Base-by-base conservation (phyloP, 2,888 invertebrate species). In the Neoaliturus tenellus region DNA sequence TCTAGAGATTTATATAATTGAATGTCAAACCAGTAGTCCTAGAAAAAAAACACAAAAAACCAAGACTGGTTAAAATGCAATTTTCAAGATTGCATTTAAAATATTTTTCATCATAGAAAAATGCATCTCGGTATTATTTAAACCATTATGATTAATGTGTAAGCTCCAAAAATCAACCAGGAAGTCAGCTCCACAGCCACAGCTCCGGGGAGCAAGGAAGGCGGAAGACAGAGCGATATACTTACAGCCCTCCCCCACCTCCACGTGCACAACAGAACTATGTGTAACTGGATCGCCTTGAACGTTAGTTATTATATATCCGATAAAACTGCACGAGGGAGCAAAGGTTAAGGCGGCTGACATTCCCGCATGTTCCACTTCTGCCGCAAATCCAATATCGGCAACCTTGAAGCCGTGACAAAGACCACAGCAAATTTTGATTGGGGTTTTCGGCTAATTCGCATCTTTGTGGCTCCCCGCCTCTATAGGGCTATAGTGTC, bases 321-420 rank as follows among this genome's bases (percentile, higher is more conserved):
- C 48, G 48, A 75, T 75, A 41, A 39, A 10, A 20, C 5, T 4
- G n/a, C 71, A 8, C 35, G 3, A 2, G n/a, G 44, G 41, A 48
- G 75, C 75, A 75, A 75, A 75, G 75, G 75, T 75, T 75, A 48
- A 75, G 44, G 75, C 75, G 44, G 35, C 75, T 48, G 44, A 48
- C 75, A 75, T 75, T 75, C 75, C 75, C 75, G 75, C 75, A 41
- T 75, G 75, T 75, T 75, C 75, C 17, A 48, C 44, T 44, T 71
- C 71, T 48, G 48, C 75, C 75, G 75, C 75, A 73, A 41, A 73
- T 73, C 35, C 75, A 75, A 75, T 75, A 75, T 75, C 75, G 75
- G 48, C 75, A 44, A 8, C 75, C 75, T 75, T 75, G 75, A 73
- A n/a, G 44, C 14, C 44, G 44, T 5, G 39, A 75, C 75, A 75